Conservation (phyloP, 2,797 vertebrate species). For the Dromococcyx pavoninus region DNA sequence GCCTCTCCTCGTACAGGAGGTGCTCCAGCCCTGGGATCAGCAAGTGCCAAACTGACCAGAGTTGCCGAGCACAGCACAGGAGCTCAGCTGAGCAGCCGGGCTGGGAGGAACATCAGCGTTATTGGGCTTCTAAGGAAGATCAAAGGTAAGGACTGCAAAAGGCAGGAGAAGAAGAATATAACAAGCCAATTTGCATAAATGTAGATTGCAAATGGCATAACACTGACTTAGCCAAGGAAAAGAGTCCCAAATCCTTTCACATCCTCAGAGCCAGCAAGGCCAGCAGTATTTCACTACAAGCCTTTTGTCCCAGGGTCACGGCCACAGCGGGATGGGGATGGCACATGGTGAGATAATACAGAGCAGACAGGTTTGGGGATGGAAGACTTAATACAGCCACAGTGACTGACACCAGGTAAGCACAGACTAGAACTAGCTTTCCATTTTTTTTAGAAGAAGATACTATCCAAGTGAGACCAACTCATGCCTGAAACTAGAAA, state of each 20-base stretch:
- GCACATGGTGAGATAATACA: too few species aligned
- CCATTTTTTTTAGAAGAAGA: neutral
- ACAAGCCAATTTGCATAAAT: neutral
- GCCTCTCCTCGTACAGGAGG: too few species aligned
- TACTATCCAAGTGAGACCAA: neutral
- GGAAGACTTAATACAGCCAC: too few species aligned
- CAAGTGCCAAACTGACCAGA: neutral
- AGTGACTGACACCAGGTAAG: neutral
- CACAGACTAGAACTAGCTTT: neutral
- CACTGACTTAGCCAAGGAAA: neutral
- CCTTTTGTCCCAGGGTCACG: rapidly evolving
- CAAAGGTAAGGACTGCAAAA: neutral
- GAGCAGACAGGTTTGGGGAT: neutral
- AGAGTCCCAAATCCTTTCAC: neutral
- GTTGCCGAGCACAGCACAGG: neutral
- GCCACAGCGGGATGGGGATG: rapidly evolving
- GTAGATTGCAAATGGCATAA: neutral
- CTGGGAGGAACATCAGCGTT: neutral
- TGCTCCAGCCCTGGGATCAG: neutral
- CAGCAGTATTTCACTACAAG: neutral
- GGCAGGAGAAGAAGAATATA: neutral
- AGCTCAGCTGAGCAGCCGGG: neutral
- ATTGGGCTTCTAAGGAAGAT: neutral
- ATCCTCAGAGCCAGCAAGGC: neutral
- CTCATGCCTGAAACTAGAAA: neutral